Percentiles rank a stretch among this genome's conserved stretches.
Conservation (phyloP, 2,888 invertebrate species). For the Pharmacophagus antenor region DNA sequence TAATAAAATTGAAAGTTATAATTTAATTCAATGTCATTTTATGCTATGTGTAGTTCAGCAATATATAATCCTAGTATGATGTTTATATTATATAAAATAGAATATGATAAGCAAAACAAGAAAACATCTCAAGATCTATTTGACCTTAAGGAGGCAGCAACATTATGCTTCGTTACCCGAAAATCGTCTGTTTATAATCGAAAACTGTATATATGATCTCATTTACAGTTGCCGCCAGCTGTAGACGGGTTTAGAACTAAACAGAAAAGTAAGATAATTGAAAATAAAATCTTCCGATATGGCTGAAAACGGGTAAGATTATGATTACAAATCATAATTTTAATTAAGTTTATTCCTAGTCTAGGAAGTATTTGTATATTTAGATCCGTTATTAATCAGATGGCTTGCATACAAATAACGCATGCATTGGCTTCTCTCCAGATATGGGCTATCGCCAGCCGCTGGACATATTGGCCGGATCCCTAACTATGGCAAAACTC, state of each 20-base stretch:
- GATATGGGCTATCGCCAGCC: slow-evolving; percentile 61
- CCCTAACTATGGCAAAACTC: slow-evolving; percentile 73
- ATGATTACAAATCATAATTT: no score
- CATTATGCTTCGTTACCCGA: slow-evolving; percentile 39
- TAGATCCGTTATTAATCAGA: slow-evolving; percentile 41
- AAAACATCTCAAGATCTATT: slow-evolving; percentile 8
- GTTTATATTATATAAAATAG: no score
- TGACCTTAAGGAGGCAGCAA: slow-evolving; percentile 39
- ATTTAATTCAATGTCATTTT: no score
- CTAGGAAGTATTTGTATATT: slow-evolving; percentile 36
- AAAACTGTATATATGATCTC: slow-evolving; percentile 51
- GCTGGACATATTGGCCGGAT: slow-evolving; percentile 74
- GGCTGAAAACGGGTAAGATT: slow-evolving; percentile 69
- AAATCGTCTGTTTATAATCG: slow-evolving; percentile 47
- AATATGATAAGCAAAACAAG: not conserved
- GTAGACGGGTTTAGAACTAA: slow-evolving; percentile 37
- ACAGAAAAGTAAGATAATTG: slow-evolving; percentile 24
- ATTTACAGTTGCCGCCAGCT: slow-evolving; percentile 46
- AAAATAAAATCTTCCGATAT: slow-evolving; percentile 47
- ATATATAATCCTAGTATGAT: no score
- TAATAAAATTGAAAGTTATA: no score
- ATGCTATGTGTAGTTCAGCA: no score
- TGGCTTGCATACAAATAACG: slow-evolving; percentile 66
- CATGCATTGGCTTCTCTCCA: slow-evolving; percentile 68
- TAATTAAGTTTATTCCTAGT: slow-evolving; percentile 1